Evolutionary conservation across 2,113 vertebrate genomes (phyloP), one percentile per base, ranked within the genome.

Genomic region (Malaclemys terrapin): DNA sequence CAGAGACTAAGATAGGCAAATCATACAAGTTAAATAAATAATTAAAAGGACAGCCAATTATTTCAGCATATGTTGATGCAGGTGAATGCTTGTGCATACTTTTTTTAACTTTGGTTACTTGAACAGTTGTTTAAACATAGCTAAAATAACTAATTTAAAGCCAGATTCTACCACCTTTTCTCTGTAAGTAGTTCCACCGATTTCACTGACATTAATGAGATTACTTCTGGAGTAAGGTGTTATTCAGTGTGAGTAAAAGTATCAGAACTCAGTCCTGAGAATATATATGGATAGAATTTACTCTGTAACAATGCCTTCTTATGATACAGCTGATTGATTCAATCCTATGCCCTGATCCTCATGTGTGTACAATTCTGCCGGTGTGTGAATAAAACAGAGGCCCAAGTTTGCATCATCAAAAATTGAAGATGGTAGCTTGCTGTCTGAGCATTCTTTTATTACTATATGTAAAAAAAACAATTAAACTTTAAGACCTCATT

Each of bases 51-150:
- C 38, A 19, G 84, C 84, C 19, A n/a, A 91, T 89, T 95, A 24
- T 95, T 97, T 95, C 72, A 91, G 94, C 72, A 10, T 20, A 49
- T 82, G 91, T 57, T 1, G 87, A 90, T 31, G 65, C 90, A 49
- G 57, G 22, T 90, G 88, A 90, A 38, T 87, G 69, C 14, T 84
- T 19, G 2, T 17, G 84, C 59, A 93, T 56, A 94, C 76, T 79
- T 27, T 52, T 59, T 83, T 93, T 20, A 93, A 5, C 80, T 89
- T 54, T 76, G 78, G 59, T 65, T 91, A 54, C 4, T 83, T 82
- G 38, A 80, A 82, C 47, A 76, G 85, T 24, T 22, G 35, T 65
- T 38, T n/a, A 89, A 92, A 91, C 11, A 3, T 45, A 89, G 57
- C 50, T 54, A 89, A 12, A 59, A 16, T 14, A 87, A 49, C n/a